A percentile compares a stretch with the other conserved stretches of the same genome.
These are phyloP conservation scores for Vultur gryphus DNA, from an alignment of 2,797 vertebrate species.

Conservation along the genomic window DNA sequence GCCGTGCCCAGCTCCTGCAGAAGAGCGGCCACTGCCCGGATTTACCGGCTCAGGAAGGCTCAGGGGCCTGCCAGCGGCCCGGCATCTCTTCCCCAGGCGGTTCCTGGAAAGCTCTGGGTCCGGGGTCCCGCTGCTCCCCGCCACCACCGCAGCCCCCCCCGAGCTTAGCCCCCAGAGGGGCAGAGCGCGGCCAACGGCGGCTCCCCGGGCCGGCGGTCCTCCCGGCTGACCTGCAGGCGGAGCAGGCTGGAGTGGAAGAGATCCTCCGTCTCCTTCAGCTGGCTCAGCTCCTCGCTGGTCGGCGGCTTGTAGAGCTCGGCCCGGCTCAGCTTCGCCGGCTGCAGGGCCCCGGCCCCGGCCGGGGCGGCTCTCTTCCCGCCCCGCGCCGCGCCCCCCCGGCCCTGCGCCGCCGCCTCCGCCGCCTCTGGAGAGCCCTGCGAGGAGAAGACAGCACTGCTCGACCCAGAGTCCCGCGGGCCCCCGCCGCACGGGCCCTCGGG, in stretches of 20 bases:
- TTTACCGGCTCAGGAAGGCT: fast-evolving
- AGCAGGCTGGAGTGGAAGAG: slow-evolving; percentile 94
- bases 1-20: not conserved
- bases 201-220: not conserved
- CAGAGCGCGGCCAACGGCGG: not conserved
- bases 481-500: not conserved
- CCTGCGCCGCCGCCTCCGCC: not conserved
- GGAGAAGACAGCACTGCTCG: not conserved
- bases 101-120: not conserved
- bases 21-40: fast-evolving
- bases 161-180: fast-evolving
- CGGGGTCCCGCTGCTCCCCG: fast-evolving
- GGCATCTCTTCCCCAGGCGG: fast-evolving
- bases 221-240: slow-evolving; percentile 86
- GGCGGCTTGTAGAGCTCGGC: slow-evolving; percentile 88
- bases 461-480: not conserved
- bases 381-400: not conserved
- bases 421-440: not conserved
- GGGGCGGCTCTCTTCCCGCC: not conserved
- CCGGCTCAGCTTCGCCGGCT: slow-evolving; percentile 82
- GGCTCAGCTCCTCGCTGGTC: slow-evolving; percentile 89
- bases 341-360: slow-evolving; percentile 47
- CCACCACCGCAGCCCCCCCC: too few relatives aligned
- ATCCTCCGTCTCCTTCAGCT: slow-evolving; percentile 90
- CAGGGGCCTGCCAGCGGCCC: too few relatives aligned